Percentiles rank a stretch among this genome's conserved stretches.
phyloP scores from a whole-genome alignment of 2,797 vertebrate species.

The Muscicapa striata region DNA sequence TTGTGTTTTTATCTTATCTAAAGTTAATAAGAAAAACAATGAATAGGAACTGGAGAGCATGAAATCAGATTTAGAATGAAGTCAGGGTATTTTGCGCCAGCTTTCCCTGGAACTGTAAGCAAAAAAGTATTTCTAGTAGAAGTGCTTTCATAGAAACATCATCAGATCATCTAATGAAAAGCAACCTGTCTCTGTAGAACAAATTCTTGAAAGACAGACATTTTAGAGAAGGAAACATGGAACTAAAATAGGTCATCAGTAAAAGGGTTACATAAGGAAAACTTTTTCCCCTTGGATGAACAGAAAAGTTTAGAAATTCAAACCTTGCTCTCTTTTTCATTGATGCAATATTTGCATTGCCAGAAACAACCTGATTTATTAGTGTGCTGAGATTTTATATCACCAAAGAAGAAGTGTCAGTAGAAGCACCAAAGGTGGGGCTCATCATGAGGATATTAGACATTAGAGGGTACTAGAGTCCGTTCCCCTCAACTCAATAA shows the following conservation, averaged over 20 bases:
- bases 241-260: neutral
- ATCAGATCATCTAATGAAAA: neutral
- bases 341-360: neutral
- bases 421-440: neutral
- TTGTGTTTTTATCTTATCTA: neutral
- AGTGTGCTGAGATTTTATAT: neutral
- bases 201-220: neutral
- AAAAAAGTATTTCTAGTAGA: neutral
- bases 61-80: slow-evolving; percentile 38
- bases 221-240: neutral
- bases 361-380: neutral
- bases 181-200: neutral
- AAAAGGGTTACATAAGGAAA: neutral
- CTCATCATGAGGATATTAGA: neutral
- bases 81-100: neutral
- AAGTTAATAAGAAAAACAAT: slow-evolving; percentile 44
- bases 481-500: fast-evolving
- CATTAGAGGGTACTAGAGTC: neutral
- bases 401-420: neutral
- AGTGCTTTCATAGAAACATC: neutral
- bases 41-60: neutral
- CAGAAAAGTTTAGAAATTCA: neutral
- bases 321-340: neutral
- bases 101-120: neutral
- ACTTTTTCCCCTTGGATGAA: neutral